These are phyloP conservation scores for Acromyrmex echinatior DNA, from an alignment of 1,140 invertebrate genomes.

Conservation along the genomic window DNA sequence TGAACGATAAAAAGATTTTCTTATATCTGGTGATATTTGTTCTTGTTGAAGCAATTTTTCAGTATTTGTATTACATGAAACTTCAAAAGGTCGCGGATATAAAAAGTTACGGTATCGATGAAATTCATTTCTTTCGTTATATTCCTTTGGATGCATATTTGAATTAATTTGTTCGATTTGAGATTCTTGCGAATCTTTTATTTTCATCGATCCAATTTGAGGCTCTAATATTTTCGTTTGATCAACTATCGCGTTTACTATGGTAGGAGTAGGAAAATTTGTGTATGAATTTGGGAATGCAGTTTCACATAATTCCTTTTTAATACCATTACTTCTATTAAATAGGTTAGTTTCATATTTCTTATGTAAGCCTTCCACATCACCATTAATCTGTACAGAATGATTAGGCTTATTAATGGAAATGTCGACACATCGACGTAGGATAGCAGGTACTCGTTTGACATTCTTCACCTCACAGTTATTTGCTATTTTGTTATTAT, in stretches of 20 bases:
- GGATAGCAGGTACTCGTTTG: slow-evolving; percentile 22
- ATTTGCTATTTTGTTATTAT: not conserved
- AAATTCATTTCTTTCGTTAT: not conserved
- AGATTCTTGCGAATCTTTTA: not conserved
- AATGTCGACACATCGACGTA: not conserved
- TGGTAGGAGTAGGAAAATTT: slow-evolving; percentile 17
- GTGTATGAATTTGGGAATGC: not conserved
- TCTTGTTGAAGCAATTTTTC: not conserved
- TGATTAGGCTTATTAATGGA: not conserved
- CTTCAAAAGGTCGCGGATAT: not conserved
- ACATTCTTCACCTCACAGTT: not conserved
- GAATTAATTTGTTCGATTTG: not conserved
- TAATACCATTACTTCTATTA: not conserved
- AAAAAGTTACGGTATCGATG: not conserved
- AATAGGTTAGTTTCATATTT: not conserved
- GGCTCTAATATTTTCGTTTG: not conserved
- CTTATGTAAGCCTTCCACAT: not conserved
- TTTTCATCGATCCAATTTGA: slow-evolving; percentile 2
- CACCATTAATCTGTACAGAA: not conserved
- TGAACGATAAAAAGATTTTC: not conserved
- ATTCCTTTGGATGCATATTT: not conserved
- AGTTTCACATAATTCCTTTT: not conserved
- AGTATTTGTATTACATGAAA: not conserved
- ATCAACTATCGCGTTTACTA: not conserved
- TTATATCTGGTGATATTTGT: not conserved